Evolutionary conservation across 92 coral and sea anemone species (phyloP).

Genomic region (Zoanthus sociatus): DNA sequence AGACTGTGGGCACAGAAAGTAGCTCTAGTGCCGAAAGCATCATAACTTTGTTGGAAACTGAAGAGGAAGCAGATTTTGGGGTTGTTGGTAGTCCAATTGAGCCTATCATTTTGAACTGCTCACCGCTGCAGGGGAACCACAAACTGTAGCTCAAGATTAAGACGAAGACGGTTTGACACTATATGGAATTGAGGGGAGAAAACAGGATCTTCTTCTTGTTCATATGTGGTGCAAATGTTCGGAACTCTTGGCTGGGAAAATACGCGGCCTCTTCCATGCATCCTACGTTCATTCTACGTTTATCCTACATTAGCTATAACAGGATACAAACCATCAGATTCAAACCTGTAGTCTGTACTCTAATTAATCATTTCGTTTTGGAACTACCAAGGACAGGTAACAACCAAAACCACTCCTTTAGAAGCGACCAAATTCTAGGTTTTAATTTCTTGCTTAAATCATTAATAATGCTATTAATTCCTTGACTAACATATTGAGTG

Average conservation of each 20-base stretch:
- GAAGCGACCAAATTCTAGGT: not conserved
- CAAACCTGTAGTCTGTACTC: too few species aligned
- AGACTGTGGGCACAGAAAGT: not conserved
- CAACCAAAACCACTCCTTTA: not conserved
- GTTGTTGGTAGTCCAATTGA: not conserved
- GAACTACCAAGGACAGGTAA: too few species aligned
- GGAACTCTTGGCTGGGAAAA: too few species aligned
- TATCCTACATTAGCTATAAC: too few species aligned
- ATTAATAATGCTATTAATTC: too few species aligned
- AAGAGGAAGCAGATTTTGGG: not conserved
- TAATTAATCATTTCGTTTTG: too few species aligned
- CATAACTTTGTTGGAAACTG: not conserved
- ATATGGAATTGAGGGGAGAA: conserved; percentile 10
- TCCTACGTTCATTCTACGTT: too few species aligned
- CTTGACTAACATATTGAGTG: too few species aligned
- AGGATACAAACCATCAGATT: too few species aligned
- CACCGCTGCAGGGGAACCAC: not conserved
- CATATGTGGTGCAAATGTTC: conserved; percentile 45
- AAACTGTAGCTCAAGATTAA: not conserved
- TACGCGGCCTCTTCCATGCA: too few species aligned
- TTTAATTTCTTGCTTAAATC: too few species aligned
- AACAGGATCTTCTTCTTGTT: conserved; percentile 2
- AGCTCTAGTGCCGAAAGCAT: conserved; percentile 4
- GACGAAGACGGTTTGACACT: conserved; percentile 19
- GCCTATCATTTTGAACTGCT: conserved; percentile 10